A percentile compares a stretch with the other conserved stretches of the same genome.
phyloP scores from a whole-genome alignment of 2,797 vertebrate species.

The Uromys caudimaculatus region DNA sequence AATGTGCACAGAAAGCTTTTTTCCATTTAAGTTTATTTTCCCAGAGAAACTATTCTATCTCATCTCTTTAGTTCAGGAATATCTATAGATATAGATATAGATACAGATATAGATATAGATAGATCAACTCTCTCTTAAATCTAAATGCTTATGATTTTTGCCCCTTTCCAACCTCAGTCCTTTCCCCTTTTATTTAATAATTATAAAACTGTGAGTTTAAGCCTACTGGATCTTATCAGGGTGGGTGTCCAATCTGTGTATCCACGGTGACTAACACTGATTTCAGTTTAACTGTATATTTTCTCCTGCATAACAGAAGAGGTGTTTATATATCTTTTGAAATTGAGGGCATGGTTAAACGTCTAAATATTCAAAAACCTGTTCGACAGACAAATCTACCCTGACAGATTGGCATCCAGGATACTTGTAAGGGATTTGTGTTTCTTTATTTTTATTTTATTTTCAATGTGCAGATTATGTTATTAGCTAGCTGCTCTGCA shows the following conservation, averaged over 20 bases:
- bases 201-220: constrained; percentile 83
- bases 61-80: constrained; percentile 70
- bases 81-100: constrained; percentile 40
- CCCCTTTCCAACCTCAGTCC: constrained; percentile 80
- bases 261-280: constrained; percentile 78
- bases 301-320: constrained; percentile 77
- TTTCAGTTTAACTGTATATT: constrained; percentile 78
- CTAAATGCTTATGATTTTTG: constrained; percentile 82
- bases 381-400: constrained; percentile 78
- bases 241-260: constrained; percentile 75
- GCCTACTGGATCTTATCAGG: constrained; percentile 49
- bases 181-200: constrained; percentile 83
- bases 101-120: constrained; percentile 63
- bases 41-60: constrained; percentile 76
- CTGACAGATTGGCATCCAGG: constrained; percentile 78
- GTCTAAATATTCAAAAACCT: constrained; percentile 74
- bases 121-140: constrained; percentile 71
- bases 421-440: constrained; percentile 72
- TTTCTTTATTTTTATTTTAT: constrained; percentile 70
- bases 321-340: constrained; percentile 80
- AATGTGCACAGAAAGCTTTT: constrained; percentile 42
- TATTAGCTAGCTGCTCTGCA: constrained; percentile 86
- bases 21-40: constrained; percentile 69
- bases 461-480: constrained; percentile 72
- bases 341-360: constrained; percentile 80